Evolutionary conservation across 2,797 vertebrate genomes (phyloP), one percentile per base, ranked within the genome.

Genomic region (Amniataba percoides): DNA sequence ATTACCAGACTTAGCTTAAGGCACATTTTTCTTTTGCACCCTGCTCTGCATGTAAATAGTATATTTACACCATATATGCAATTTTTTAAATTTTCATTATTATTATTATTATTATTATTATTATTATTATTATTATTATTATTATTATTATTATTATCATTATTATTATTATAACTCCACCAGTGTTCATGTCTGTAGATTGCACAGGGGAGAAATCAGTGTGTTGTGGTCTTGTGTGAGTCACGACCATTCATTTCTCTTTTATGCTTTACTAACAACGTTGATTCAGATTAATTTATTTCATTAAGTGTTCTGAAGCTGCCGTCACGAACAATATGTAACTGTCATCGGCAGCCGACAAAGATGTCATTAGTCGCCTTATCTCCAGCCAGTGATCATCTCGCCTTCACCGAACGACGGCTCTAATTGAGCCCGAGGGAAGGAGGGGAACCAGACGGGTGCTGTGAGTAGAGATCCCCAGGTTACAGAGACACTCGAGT

Each of bases 371-470:
- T 19, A 45, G 31, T 39, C 8, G 3, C 68, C 71, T 77, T 43
- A 66, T 80, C 66, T 81, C 13, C 8, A 72, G 65, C 12, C 15
- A 53, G 57, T 10, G 10, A 82, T 79, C 69, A 80, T 80, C 53
- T 67, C 9, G 7, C 77, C 83, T 83, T 85, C 61, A 58, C 51
- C 73, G 55, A 67, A 74, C 36, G 18, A 70, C 3, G 42, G 58
- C 72, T 87, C 74, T 93, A 93, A 94, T 93, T 93, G 90, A 92
- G 77, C 92, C 85, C 81, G 6, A 21, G 91, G 90, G 91, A 90
- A 72, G 71, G 39, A 18, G 49, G 43, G 65, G 60, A 63, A 49
- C 63, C 81, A 87, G 84, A 83, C 40, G 23, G 68, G 63, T 36
- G 56, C 71, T 77, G 74, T 74, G 69, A 51, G 70, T 75, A 60